Evolutionary conservation across 2,888 invertebrate genomes (phyloP), one percentile per base, ranked within the genome.

Genomic region (Agriopis aurantiaria): DNA sequence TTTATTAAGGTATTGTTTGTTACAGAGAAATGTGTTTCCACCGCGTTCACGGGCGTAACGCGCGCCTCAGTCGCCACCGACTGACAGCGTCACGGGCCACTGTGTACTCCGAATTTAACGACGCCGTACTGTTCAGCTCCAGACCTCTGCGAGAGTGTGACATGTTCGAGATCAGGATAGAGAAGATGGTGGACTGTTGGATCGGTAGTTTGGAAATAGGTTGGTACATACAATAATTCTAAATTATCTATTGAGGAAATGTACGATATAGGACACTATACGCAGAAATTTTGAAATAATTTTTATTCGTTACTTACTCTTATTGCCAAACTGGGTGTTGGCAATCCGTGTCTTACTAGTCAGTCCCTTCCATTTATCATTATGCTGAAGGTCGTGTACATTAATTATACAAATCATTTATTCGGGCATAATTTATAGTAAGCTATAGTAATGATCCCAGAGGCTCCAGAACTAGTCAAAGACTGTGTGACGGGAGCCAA

Each of bases 141-240:
- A 95, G 99, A 64, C 97, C 98, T 0, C 91, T 99, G 59, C 95
- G 97, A 23, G 98, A 98, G 82, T 97, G 98, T 58, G 99, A 99
- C 88, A 95, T 99, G 89, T 99, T 99, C 87, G 98, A 99, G 89
- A 96, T 99, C 40, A 95, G 96, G 59, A 96, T 99, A 59, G 98
- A 99, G 85, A 97, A 96, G 82, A 97, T 98, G 96, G 98, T 98
- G 14, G 98, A 98, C 78, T 96, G 98, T 74, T 99, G 98, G 99
- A 97, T 97, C 11, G 98, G 99, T 7, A 98, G 98, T 73, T 96
- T 99, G 65, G 98, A 98, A 95, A 97, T 97, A 72, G 97, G 97
- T 96, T 78, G 73, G 49, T 40, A 33, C 33, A 33, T 40, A 33
- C 33, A 33, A 33, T 0, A 52, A 11, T 23, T 9, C 10, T 52